Evolutionary conservation across 2,888 invertebrate genomes (phyloP).

Genomic region (Linnaemya tessellans): DNA sequence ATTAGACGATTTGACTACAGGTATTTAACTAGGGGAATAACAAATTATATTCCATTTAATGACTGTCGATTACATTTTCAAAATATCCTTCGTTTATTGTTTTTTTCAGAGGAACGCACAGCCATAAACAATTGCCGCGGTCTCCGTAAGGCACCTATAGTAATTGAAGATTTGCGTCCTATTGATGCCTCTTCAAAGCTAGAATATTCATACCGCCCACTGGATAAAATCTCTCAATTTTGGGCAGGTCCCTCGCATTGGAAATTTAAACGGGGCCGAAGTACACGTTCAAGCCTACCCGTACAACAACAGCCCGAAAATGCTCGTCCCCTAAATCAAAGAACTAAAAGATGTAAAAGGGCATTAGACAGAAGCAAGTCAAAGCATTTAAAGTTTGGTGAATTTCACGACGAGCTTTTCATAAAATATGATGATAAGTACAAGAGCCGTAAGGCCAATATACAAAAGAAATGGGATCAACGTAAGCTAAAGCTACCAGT

Average conservation of each 20-base stretch:
- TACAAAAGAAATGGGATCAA: conserved; percentile 82
- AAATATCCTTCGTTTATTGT: too few species aligned
- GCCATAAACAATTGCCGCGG: conserved; percentile 81
- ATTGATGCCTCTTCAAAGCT: conserved; percentile 84
- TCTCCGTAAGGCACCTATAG: conserved; percentile 80
- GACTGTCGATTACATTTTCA: too few species aligned
- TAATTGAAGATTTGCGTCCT: conserved; percentile 86
- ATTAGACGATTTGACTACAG: conserved; percentile 82
- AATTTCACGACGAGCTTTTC: conserved; percentile 78
- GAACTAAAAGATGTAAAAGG: conserved; percentile 67
- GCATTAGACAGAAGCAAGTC: conserved; percentile 74
- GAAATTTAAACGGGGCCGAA: conserved; percentile 86
- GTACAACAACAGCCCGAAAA: conserved; percentile 53
- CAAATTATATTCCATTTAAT: too few species aligned
- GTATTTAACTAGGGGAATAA: conserved; percentile 14
- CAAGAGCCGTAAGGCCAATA: conserved; percentile 79
- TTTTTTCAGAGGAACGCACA: conserved; percentile 77
- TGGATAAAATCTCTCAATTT: conserved; percentile 83
- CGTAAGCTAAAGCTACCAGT: conserved; percentile 81
- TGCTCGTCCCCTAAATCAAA: conserved; percentile 59
- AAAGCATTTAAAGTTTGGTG: conserved; percentile 78
- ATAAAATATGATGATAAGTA: conserved; percentile 77
- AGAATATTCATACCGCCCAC: conserved; percentile 89
- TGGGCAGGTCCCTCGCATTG: conserved; percentile 95
- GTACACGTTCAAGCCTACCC: conserved; percentile 74